Evolutionary conservation across 1,140 invertebrate species (phyloP).

Genomic region (Armadillidium nasatum): DNA sequence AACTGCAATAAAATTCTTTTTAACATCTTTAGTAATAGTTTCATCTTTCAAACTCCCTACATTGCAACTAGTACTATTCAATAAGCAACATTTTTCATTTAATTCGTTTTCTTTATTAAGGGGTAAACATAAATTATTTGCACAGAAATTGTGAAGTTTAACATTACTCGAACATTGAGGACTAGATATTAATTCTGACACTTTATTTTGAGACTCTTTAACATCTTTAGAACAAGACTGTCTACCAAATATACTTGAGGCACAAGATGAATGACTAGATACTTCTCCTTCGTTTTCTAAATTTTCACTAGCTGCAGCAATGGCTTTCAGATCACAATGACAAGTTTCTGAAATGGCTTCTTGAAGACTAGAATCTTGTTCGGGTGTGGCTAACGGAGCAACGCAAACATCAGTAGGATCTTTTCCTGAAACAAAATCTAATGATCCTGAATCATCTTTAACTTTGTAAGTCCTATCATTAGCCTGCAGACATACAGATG

Average conservation of each 20-base stretch:
- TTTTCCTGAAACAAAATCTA: conserved; percentile 20
- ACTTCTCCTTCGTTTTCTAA: conserved; percentile 52
- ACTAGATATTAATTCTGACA: conserved; percentile 13
- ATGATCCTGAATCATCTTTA: conserved; percentile 20
- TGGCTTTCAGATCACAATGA: conserved; percentile 25
- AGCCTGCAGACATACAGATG: conserved; percentile 40
- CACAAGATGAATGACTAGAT: conserved; percentile 43
- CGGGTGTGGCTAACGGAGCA: conserved; percentile 59
- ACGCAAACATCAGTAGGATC: conserved; percentile 37
- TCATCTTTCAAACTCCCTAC: conserved; percentile 1
- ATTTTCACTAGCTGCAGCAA: conserved; percentile 49
- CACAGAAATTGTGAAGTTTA: neutral
- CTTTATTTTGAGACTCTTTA: conserved; percentile 46
- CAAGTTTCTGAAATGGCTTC: conserved; percentile 33
- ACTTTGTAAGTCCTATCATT: conserved; percentile 12
- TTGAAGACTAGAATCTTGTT: conserved; percentile 52
- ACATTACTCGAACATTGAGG: conserved; percentile 8
- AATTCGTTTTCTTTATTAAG: neutral
- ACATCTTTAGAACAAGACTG: conserved; percentile 47
- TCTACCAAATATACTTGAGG: conserved; percentile 27
- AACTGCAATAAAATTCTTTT: conserved; percentile 23
- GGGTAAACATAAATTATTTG: neutral
- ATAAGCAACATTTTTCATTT: neutral
- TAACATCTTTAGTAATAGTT: conserved; percentile 19
- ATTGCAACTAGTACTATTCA: neutral